Conservation (phyloP, 2,888 invertebrate genomes). For the Apodemia zela region DNA sequence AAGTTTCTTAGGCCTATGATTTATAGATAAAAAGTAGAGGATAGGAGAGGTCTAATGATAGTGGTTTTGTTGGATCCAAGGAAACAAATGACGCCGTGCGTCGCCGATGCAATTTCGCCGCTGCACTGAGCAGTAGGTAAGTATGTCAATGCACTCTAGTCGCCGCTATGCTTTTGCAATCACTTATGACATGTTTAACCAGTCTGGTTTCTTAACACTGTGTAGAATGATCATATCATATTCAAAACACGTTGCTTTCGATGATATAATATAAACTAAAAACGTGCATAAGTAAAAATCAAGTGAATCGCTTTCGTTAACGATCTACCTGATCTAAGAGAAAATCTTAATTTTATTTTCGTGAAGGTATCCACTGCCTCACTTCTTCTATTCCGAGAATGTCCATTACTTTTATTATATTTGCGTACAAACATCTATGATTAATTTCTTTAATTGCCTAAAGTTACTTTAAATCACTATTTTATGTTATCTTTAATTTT, state of each 20-base stretch:
- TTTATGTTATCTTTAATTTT: too few relatives aligned
- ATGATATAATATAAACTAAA: neutral
- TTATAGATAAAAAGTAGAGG: slow-evolving; percentile 27
- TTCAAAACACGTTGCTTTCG: slow-evolving; percentile 2
- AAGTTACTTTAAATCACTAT: too few relatives aligned
- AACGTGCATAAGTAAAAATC: too few relatives aligned
- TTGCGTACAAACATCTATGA: too few relatives aligned
- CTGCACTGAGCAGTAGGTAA: slow-evolving; percentile 75
- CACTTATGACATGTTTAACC: slow-evolving; percentile 69
- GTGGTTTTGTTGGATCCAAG: slow-evolving; percentile 54
- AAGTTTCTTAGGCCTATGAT: slow-evolving; percentile 37
- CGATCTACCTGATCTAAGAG: too few relatives aligned
- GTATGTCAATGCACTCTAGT: slow-evolving; percentile 76
- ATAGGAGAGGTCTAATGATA: slow-evolving; percentile 46
- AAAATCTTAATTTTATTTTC: too few relatives aligned
- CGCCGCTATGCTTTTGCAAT: slow-evolving; percentile 65
- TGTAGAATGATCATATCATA: slow-evolving; percentile 22
- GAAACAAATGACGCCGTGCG: slow-evolving; percentile 57
- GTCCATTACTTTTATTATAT: too few relatives aligned
- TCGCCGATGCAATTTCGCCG: slow-evolving; percentile 66
- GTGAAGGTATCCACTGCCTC: too few relatives aligned
- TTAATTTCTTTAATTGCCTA: too few relatives aligned
- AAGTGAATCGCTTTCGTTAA: too few relatives aligned
- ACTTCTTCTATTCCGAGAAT: too few relatives aligned
- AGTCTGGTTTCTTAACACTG: slow-evolving; percentile 46